Conservation (phyloP, 2,888 invertebrate species). For the Cheilosia soror region DNA sequence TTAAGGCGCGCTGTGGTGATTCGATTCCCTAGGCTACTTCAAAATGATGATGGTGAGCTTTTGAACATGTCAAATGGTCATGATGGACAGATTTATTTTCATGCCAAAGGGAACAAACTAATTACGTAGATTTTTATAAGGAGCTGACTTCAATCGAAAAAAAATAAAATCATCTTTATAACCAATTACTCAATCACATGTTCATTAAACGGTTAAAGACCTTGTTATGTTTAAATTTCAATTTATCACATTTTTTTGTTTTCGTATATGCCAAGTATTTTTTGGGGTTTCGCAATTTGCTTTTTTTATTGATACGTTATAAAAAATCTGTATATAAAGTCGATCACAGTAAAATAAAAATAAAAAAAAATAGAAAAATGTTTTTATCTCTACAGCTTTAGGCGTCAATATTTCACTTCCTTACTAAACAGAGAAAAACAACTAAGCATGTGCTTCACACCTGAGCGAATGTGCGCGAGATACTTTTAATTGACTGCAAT, state of each 20-base stretch:
- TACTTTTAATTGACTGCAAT: slow-evolving; percentile 67
- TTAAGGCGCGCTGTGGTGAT: neutral
- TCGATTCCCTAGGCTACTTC: slow-evolving; percentile 5
- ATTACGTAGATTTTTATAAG: neutral
- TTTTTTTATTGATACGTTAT: neutral
- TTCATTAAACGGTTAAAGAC: slow-evolving; percentile 33
- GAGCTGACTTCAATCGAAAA: neutral
- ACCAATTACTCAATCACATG: slow-evolving; percentile 2
- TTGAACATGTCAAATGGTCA: slow-evolving; percentile 3
- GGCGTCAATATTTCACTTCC: slow-evolving; percentile 59
- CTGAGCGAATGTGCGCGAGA: slow-evolving; percentile 55
- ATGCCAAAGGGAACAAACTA: neutral
- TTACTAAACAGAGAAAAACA: slow-evolving; percentile 4
- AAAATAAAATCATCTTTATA: no score
- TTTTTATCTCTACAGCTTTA: slow-evolving; percentile 4
- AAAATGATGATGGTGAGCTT: neutral
- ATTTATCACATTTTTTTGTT: slow-evolving; percentile 4
- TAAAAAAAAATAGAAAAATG: no score
- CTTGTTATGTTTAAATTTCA: slow-evolving; percentile 1
- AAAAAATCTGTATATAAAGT: no score
- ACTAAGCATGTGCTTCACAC: slow-evolving; percentile 58
- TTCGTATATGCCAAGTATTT: neutral
- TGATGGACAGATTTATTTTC: slow-evolving; percentile 3
- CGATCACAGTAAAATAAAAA: no score
- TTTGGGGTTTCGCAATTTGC: neutral